phyloP scores from a whole-genome alignment of 64 coral and sea anemone species.

The Montipora sp. region DNA sequence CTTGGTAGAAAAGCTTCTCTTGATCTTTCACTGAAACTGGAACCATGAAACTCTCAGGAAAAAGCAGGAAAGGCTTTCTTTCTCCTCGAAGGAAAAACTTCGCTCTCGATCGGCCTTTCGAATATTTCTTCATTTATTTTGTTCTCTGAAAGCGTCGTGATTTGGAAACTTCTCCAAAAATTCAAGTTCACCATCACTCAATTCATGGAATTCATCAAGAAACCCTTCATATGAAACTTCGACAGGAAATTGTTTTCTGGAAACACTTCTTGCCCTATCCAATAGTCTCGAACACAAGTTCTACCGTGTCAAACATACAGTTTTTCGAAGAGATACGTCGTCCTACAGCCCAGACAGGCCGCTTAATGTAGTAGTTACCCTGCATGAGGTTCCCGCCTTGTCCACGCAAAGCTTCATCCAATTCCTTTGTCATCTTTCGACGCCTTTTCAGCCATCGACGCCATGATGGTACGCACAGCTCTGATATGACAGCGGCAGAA shows the following conservation, averaged over 20 bases:
- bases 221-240: conserved; percentile 25
- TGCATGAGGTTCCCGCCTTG: not conserved
- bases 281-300: not conserved
- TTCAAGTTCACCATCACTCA: not conserved
- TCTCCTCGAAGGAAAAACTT: conserved; percentile 12
- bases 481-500: conserved; percentile 18
- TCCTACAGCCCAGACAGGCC: not conserved
- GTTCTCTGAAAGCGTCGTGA: conserved; percentile 38
- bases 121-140: conserved; percentile 17
- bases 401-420: conserved; percentile 17
- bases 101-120: not conserved
- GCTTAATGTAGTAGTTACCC: conserved; percentile 33
- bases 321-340: conserved; percentile 8
- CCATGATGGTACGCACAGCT: conserved; percentile 21
- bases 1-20: conserved; percentile 29
- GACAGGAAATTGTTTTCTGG: conserved; percentile 13
- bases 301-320: conserved; percentile 41
- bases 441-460: conserved; percentile 9
- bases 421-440: conserved; percentile 12
- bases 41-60: conserved; percentile 1
- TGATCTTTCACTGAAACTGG: conserved; percentile 25
- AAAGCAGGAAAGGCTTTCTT: not conserved
- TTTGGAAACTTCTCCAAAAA: conserved; percentile 20
- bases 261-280: conserved; percentile 48
- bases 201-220: not conserved